Evolutionary conservation across 1,140 invertebrate species (phyloP), one percentile per base, ranked within the genome.

Genomic region (Trichoplusia ni): DNA sequence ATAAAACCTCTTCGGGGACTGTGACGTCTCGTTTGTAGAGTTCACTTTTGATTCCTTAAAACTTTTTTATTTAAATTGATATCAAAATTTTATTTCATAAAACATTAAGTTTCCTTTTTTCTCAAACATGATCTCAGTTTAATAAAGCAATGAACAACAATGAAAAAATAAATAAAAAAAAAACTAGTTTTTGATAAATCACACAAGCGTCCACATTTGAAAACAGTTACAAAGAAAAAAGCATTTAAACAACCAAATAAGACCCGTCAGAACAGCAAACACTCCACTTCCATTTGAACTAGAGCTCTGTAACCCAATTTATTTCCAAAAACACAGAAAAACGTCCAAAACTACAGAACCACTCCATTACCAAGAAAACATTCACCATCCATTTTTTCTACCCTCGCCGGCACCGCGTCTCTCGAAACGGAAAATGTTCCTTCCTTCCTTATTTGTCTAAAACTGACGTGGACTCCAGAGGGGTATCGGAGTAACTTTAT

Each of bases 361-460:
- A 23, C 31, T 40, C 54, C 54, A 58, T 58, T 42, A 42, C 37
- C 13, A 54, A 64, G 46, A 25, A 60, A 35, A 65, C 21, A 47
- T 56, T 53, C 29, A 8, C 8, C 25, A 40, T 25, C 16, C 25
- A 60, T 73, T 76, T 76, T 73, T 75, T 67, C 59, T 58, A 47
- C 11, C 23, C 56, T 44, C 31, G 16, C 61, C 23, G 49, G 54
- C 47, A 67, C 23, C 62, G 46, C 33, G 60, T 60, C 61, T 69
- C 61, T 67, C 58, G 38, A 53, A 78, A 77, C 73, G 73, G 73
- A 75, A 81, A 81, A 73, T 68, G 71, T 56, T 71, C 37, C 69
- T 80, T 77, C 67, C 77, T 79, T 84, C 76, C 79, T 78, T 83
- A 84, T 86, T 86, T 82, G 82, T 83, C 81, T 79, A 86, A 83